Evolutionary conservation across 2,797 vertebrate species (phyloP).

Genomic region (Protonibea diacanthus): DNA sequence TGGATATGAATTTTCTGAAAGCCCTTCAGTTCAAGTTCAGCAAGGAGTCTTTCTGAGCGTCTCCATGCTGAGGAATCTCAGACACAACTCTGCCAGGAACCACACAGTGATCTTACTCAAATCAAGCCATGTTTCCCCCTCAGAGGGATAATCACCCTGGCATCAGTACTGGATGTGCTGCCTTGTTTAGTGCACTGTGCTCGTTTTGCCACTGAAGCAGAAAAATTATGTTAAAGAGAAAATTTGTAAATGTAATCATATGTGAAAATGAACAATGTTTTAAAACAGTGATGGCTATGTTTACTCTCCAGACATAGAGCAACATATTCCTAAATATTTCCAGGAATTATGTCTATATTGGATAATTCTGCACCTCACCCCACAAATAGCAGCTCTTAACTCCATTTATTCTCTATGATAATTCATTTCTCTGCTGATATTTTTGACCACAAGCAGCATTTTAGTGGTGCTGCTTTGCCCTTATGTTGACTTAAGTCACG

Average conservation of each 20-base stretch:
- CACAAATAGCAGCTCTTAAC: no score
- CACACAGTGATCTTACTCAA: slow-evolving; percentile 47
- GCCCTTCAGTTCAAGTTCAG: slow-evolving; percentile 45
- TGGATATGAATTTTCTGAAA: slow-evolving; percentile 60
- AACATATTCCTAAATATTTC: background rate
- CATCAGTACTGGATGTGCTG: background rate
- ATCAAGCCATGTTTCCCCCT: slow-evolving; percentile 27
- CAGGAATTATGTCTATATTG: background rate
- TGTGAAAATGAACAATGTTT: background rate
- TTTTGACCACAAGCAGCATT: no score
- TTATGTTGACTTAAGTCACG: no score
- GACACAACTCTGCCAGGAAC: slow-evolving; percentile 58
- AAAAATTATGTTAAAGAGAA: background rate
- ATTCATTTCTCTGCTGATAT: no score
- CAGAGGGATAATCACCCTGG: slow-evolving; percentile 19
- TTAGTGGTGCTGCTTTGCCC: no score
- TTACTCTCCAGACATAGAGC: background rate
- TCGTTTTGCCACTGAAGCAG: background rate
- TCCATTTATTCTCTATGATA: no score
- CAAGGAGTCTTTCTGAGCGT: slow-evolving; percentile 42
- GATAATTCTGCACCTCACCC: background rate
- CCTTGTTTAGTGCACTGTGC: background rate
- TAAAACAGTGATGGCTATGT: background rate
- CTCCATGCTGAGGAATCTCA: slow-evolving; percentile 53
- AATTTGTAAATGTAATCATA: background rate